Evolutionary conservation across 2,113 vertebrate species (phyloP).

Genomic region (Sinosuthora webbiana): DNA sequence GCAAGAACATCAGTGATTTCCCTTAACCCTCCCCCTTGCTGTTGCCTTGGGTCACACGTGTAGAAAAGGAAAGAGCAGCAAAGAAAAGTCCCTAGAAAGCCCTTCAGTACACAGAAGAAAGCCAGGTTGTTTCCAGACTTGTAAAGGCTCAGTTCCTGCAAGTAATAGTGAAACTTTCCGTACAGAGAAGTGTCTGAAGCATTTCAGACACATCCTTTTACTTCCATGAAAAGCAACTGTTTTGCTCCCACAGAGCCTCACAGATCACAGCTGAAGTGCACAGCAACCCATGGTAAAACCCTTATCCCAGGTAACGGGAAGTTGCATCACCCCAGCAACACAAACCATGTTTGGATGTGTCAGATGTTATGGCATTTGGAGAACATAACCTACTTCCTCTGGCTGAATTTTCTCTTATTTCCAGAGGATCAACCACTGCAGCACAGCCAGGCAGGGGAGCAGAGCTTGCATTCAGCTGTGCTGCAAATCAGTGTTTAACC

Average conservation of each 20-base stretch:
- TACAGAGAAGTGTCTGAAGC: not conserved
- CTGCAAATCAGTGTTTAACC: not conserved
- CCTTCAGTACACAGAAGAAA: not conserved
- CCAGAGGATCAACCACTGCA: not conserved
- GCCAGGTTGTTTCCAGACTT: not conserved
- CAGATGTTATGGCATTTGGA: not conserved
- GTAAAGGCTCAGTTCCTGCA: not conserved
- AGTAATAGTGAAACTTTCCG: not conserved
- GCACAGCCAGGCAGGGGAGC: not conserved
- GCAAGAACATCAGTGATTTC: not conserved
- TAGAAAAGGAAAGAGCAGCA: not conserved
- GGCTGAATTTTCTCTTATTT: not conserved
- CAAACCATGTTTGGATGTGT: not conserved
- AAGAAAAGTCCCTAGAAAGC: not conserved
- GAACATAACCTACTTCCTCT: not conserved
- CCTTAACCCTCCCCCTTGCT: not conserved
- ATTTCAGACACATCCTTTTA: not conserved
- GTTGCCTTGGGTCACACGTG: not conserved
- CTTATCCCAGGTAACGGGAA: not conserved
- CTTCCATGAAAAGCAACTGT: not conserved
- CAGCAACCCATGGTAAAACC: not conserved
- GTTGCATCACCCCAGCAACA: not conserved
- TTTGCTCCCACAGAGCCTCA: not conserved
- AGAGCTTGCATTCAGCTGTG: not conserved
- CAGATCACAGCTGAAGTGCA: not conserved